Percentiles rank a stretch among this genome's conserved stretches.
Conservation (phyloP, 2,888 invertebrate species). For the Empis livida region DNA sequence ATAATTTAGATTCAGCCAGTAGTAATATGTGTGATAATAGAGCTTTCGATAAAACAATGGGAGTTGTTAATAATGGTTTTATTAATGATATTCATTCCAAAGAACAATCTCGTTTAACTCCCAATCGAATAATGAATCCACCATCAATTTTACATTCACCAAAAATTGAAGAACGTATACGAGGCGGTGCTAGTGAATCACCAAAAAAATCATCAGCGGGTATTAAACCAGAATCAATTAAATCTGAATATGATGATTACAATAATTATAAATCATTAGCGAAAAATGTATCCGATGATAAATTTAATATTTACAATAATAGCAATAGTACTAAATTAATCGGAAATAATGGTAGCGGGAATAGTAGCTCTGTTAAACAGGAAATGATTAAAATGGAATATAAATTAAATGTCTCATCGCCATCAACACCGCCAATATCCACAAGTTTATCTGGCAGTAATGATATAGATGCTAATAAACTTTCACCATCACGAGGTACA, state of each 20-base stretch:
- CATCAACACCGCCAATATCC: background rate
- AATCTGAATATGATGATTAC: background rate
- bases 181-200: background rate
- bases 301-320: conserved; percentile 12
- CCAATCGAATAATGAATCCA: background rate
- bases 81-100: no score
- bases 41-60: no score
- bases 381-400: conserved; percentile 13
- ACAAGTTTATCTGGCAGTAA: background rate
- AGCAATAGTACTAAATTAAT: conserved; percentile 4
- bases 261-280: no score
- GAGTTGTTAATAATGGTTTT: no score
- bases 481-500: no score
- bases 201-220: conserved; percentile 6
- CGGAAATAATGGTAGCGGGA: conserved; percentile 3
- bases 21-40: no score
- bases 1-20: no score
- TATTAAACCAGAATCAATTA: conserved; percentile 14
- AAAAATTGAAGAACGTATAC: conserved; percentile 7
- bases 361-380: conserved; percentile 9
- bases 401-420: conserved; percentile 4
- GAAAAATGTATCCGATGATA: conserved; percentile 5
- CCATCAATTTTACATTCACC: conserved; percentile 6
- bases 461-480: background rate
- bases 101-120: conserved; percentile 5